phyloP scores from a whole-genome alignment of 2,888 invertebrate species.

The Koerneria pararmatus region DNA sequence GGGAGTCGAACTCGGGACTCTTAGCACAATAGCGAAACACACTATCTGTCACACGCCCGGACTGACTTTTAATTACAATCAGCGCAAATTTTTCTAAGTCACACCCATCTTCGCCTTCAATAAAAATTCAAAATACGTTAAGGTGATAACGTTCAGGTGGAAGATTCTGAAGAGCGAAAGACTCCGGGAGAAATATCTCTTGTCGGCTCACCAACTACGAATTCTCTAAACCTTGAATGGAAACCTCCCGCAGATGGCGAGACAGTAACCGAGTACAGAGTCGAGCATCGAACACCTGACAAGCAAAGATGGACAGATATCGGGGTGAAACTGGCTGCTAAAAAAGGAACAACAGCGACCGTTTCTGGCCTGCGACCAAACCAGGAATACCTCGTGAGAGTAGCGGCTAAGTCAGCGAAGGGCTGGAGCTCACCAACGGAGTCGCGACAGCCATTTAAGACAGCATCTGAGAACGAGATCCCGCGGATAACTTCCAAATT shows the following conservation, averaged over 20 bases:
- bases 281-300: constrained; percentile 43
- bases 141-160: no score
- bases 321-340: constrained; percentile 28
- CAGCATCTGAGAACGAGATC: constrained; percentile 28
- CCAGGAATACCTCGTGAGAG: constrained; percentile 44
- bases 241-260: neutral
- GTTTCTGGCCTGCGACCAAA: constrained; percentile 36
- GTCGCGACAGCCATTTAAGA: constrained; percentile 30
- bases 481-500: constrained; percentile 30
- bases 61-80: no score
- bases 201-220: neutral
- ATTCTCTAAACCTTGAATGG: neutral
- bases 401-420: constrained; percentile 31
- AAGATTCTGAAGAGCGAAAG: no score
- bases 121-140: no score
- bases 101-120: no score
- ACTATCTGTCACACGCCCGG: no score
- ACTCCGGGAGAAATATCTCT: no score
- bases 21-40: no score
- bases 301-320: constrained; percentile 31
- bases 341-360: constrained; percentile 27
- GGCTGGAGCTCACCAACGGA: constrained; percentile 25
- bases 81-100: no score
- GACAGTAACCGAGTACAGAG: constrained; percentile 16
- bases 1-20: no score